phyloP scores from a whole-genome alignment of 2,113 vertebrate species.

The Myotis lucifugus region DNA sequence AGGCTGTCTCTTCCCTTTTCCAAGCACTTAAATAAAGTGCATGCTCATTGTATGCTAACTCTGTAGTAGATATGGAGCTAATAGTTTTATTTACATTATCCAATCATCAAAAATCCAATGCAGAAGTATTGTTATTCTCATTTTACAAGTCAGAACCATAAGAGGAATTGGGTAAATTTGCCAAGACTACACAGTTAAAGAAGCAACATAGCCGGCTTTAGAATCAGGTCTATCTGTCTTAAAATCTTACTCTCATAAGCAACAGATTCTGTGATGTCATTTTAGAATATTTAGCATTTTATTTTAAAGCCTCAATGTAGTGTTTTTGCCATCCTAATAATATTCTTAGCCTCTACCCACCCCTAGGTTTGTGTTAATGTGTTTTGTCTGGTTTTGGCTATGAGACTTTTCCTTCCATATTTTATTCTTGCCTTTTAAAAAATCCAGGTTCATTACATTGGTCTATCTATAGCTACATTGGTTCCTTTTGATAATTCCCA shows the following conservation, averaged over 20 bases:
- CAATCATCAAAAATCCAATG: neutral
- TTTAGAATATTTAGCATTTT: constrained; percentile 39
- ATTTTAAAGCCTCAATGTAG: neutral
- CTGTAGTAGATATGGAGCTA: neutral
- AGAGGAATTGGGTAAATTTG: neutral
- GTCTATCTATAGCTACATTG: neutral
- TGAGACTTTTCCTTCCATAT: neutral
- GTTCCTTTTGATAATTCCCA: neutral
- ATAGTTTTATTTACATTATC: neutral
- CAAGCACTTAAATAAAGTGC: neutral
- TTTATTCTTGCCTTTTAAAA: neutral
- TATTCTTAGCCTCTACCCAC: neutral
- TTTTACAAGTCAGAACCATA: neutral
- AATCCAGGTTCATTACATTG: neutral
- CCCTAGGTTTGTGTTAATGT: neutral
- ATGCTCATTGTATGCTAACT: neutral
- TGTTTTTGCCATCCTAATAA: neutral
- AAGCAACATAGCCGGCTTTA: neutral
- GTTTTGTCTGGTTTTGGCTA: neutral
- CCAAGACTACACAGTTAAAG: neutral
- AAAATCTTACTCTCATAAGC: constrained; percentile 15
- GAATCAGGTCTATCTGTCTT: neutral
- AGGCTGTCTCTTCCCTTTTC: neutral
- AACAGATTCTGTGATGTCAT: neutral
- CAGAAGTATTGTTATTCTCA: neutral